Percentiles rank a stretch among this genome's conserved stretches.
These are phyloP conservation scores for Nannoperca obscura DNA, from an alignment of 2,797 vertebrate genomes.

Conservation along the genomic window DNA sequence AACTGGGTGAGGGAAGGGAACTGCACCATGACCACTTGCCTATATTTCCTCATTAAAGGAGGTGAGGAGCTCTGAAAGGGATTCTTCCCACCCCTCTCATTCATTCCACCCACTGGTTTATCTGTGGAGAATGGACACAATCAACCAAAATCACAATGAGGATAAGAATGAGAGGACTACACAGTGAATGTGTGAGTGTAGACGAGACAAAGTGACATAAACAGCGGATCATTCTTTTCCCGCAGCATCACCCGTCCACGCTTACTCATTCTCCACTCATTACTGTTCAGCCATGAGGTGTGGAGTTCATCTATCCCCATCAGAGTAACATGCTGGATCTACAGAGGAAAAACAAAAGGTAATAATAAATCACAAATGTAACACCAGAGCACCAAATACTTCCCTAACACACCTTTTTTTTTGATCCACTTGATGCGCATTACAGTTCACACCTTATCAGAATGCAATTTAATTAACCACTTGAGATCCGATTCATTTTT, in stretches of 20 bases:
- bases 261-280: conserved; percentile 86
- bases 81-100: conserved; percentile 68
- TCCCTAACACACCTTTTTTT: neutral
- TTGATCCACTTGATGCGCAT: neutral
- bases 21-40: conserved; percentile 62
- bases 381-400: neutral
- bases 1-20: neutral
- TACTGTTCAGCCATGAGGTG: conserved; percentile 77
- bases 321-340: conserved; percentile 71
- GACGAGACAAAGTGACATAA: neutral
- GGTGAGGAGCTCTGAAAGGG: conserved; percentile 74
- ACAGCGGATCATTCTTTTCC: neutral
- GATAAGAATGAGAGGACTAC: neutral
- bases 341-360: conserved; percentile 22
- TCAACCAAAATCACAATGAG: neutral
- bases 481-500: neutral
- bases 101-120: conserved; percentile 74
- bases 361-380: neutral
- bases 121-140: conserved; percentile 64
- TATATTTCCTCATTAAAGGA: conserved; percentile 80
- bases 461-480: neutral
- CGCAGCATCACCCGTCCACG: neutral
- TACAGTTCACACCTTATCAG: too few relatives aligned
- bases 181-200: neutral
- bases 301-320: conserved; percentile 88